Conservation (phyloP, 2,888 invertebrate species). For the Rhamnusium bicolor region DNA sequence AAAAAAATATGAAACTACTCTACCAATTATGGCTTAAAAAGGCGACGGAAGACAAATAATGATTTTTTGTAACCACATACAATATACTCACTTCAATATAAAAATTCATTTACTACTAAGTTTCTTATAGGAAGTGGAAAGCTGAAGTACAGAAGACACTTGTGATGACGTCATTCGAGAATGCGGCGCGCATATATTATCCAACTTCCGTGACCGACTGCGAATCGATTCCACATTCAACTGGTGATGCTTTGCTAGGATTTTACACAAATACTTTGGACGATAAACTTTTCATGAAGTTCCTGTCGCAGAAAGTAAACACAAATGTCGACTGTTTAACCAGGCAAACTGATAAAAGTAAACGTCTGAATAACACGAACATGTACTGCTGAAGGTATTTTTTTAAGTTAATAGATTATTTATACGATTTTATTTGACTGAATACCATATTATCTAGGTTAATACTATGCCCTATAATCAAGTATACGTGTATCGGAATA, state of each 20-base stretch:
- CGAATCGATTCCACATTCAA: constrained; percentile 19
- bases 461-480: not conserved
- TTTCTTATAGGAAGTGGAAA: not conserved
- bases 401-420: not conserved
- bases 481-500: not conserved
- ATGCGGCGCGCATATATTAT: not conserved
- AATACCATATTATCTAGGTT: not conserved
- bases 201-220: constrained; percentile 17
- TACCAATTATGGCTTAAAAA: not conserved
- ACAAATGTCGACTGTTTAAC: constrained; percentile 20
- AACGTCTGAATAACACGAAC: constrained; percentile 15
- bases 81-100: not conserved
- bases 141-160: not conserved
- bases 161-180: constrained; percentile 8
- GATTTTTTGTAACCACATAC: not conserved
- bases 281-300: constrained; percentile 28
- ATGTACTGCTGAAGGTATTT: not conserved
- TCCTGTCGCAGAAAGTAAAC: constrained; percentile 21
- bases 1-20: too few species aligned
- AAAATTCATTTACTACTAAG: not conserved
- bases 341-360: constrained; percentile 14
- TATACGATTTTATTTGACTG: not conserved
- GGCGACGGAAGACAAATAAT: not conserved
- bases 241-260: constrained; percentile 14
- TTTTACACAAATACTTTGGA: constrained; percentile 5